Evolutionary conservation across 2,888 invertebrate genomes (phyloP).

Genomic region (Mythimna loreyi): DNA sequence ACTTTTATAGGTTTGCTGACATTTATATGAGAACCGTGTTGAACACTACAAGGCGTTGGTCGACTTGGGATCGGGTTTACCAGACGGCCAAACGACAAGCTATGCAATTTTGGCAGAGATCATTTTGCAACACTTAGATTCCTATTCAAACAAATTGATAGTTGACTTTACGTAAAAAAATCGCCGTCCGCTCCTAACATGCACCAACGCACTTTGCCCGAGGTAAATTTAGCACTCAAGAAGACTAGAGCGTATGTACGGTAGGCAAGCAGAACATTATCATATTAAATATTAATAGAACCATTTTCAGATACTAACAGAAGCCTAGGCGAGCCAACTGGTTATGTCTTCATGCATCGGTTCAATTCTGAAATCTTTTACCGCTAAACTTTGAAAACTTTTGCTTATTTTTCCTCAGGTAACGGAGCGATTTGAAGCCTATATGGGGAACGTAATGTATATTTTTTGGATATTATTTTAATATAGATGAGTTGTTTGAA

Average conservation of each 20-base stretch:
- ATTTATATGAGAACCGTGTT: no score
- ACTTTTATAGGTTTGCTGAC: no score
- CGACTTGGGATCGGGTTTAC: no score
- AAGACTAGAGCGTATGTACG: constrained; percentile 67
- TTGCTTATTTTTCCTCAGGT: background rate
- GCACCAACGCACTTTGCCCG: constrained; percentile 65
- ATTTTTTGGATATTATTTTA: constrained; percentile 11
- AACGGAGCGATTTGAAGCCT: constrained; percentile 1
- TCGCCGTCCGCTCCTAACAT: constrained; percentile 41
- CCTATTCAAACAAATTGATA: no score
- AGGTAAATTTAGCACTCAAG: constrained; percentile 83
- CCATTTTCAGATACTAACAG: constrained; percentile 42
- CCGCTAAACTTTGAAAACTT: background rate
- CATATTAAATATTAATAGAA: constrained; percentile 67
- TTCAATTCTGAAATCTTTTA: constrained; percentile 6
- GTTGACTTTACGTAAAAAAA: no score
- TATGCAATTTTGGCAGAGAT: no score
- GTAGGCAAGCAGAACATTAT: constrained; percentile 67
- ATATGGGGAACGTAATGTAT: background rate
- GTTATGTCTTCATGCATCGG: constrained; percentile 33
- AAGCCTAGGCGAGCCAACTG: background rate
- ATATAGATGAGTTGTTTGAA: constrained; percentile 1
- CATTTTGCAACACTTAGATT: no score
- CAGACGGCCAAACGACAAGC: no score
- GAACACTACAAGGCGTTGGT: no score